These are phyloP conservation scores for Neodiprion fabricii DNA, from an alignment of 1,140 invertebrate species.

Conservation along the genomic window DNA sequence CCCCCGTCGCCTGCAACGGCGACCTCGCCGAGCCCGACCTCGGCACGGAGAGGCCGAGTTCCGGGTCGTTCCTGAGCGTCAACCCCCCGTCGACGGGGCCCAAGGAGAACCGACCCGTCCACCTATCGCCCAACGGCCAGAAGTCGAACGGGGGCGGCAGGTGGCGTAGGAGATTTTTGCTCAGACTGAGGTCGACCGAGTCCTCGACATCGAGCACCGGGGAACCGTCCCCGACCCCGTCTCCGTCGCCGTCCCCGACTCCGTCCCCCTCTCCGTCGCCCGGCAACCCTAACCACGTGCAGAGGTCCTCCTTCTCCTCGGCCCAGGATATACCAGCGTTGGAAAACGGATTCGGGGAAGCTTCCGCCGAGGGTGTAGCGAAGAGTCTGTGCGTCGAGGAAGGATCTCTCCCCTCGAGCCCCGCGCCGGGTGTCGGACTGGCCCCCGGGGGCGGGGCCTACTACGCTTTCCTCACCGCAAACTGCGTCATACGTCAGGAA, in stretches of 20 bases:
- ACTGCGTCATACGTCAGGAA: constrained; percentile 53
- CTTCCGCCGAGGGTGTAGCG: background rate
- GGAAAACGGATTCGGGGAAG: constrained; percentile 47
- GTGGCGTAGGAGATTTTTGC: constrained; percentile 46
- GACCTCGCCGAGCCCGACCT: constrained; percentile 36
- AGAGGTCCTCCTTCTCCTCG: constrained; percentile 29
- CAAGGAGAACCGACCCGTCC: background rate
- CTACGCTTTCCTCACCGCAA: constrained; percentile 55
- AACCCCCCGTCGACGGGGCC: background rate
- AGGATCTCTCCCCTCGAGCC: constrained; percentile 51
- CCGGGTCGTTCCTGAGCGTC: background rate
- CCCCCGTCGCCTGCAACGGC: constrained; percentile 37
- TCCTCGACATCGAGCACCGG: constrained; percentile 42
- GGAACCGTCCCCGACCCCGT: constrained; percentile 41
- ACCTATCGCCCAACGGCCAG: background rate
- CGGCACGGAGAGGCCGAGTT: constrained; percentile 28
- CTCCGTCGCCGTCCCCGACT: constrained; percentile 33
- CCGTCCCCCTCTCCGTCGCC: constrained; percentile 11
- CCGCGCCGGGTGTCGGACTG: constrained; percentile 42
- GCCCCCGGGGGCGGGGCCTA: constrained; percentile 37
- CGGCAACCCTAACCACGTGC: background rate
- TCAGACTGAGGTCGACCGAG: constrained; percentile 46
- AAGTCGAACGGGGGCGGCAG: constrained; percentile 26
- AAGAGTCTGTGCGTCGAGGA: constrained; percentile 45
- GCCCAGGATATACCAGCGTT: constrained; percentile 40